phyloP scores from a whole-genome alignment of 2,888 invertebrate genomes.

The Ormyrus labotus region DNA sequence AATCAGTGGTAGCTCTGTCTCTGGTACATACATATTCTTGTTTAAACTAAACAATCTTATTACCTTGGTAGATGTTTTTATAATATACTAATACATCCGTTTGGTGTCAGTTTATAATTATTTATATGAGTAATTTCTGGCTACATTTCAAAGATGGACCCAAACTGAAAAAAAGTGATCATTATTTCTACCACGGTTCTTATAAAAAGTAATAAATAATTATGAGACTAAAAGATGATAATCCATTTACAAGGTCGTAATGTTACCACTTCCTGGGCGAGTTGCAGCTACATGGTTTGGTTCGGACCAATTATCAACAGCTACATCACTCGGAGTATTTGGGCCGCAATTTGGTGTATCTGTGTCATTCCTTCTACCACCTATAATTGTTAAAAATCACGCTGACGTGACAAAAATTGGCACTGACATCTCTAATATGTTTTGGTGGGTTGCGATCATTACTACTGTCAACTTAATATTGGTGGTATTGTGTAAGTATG shows the following conservation, averaged over 20 bases:
- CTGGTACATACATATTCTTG: slow-evolving; percentile 58
- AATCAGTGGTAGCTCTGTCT: slow-evolving; percentile 77
- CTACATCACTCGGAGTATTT: slow-evolving; percentile 84
- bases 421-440: slow-evolving; percentile 69
- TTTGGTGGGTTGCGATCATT: slow-evolving; percentile 70
- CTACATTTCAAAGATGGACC: too few relatives aligned
- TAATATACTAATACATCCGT: too few relatives aligned
- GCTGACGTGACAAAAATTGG: slow-evolving; percentile 76
- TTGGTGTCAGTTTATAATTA: too few relatives aligned
- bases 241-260: slow-evolving; percentile 77
- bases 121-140: too few relatives aligned
- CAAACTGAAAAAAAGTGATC: too few relatives aligned
- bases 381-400: slow-evolving; percentile 77
- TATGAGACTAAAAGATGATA: neutral
- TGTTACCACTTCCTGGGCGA: slow-evolving; percentile 82
- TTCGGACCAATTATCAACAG: slow-evolving; percentile 80
- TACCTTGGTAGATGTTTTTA: too few relatives aligned
- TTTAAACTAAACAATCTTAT: too few relatives aligned
- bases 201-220: neutral
- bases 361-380: slow-evolving; percentile 83
- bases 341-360: slow-evolving; percentile 86
- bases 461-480: slow-evolving; percentile 79
- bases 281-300: slow-evolving; percentile 85
- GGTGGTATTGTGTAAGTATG: slow-evolving; percentile 76
- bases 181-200: too few relatives aligned